These are phyloP conservation scores for Girardia tigrina DNA, from an alignment of 2,888 invertebrate species.

Conservation along the genomic window DNA sequence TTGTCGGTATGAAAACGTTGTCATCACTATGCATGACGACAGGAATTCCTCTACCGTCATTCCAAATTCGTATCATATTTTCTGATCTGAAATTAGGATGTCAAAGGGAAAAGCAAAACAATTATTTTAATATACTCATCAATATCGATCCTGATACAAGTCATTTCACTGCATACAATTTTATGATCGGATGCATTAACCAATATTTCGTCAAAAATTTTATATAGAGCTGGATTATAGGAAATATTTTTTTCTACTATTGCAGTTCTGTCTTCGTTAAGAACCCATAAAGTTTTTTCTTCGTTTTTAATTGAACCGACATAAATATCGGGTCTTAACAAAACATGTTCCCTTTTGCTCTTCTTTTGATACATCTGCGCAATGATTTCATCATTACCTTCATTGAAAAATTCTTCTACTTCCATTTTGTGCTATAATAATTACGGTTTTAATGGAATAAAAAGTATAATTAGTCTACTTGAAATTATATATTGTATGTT, in stretches of 20 bases:
- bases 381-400: too few species aligned
- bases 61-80: conserved; percentile 79
- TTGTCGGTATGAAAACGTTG: conserved; percentile 93
- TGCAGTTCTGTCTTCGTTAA: conserved; percentile 59
- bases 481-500: too few species aligned
- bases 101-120: too few species aligned
- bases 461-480: too few species aligned
- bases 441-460: too few species aligned
- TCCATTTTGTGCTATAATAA: too few species aligned
- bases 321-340: conserved; percentile 91
- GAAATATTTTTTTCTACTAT: conserved; percentile 74
- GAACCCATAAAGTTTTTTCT: conserved; percentile 72
- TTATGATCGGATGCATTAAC: too few species aligned
- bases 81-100: conserved; percentile 57
- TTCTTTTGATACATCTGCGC: conserved; percentile 73
- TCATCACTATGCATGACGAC: conserved; percentile 85
- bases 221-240: conserved; percentile 90
- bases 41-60: conserved; percentile 92
- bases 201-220: conserved; percentile 97
- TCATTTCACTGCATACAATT: too few species aligned
- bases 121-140: too few species aligned
- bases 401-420: too few species aligned
- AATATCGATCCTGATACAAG: too few species aligned
- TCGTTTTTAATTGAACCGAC: conserved; percentile 61
- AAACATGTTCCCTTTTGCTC: conserved; percentile 87